Evolutionary conservation across 2,113 vertebrate species (phyloP), one percentile per base, ranked within the genome.

Genomic region (Microcebus tavaratra): DNA sequence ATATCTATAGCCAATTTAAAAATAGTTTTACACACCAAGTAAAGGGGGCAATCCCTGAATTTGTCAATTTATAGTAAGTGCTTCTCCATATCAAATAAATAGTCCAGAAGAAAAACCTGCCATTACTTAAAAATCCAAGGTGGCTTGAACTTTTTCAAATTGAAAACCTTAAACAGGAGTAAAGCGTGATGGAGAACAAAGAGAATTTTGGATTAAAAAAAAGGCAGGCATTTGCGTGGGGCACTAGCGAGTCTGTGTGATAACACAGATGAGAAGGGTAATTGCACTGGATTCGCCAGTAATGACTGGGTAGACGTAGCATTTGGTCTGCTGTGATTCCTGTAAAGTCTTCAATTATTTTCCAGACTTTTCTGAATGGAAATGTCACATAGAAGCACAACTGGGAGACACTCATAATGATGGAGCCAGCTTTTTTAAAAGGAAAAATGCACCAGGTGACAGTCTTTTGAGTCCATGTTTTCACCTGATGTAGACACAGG

Each of bases 331-430:
- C 29, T 18, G 20, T 84, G 67, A 92, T 73, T 92, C 42, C 68
- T 83, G 23, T 82, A 61, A 79, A 75, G 20, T 65, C 63, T 50
- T 94, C 87, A 48, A 84, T 95, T 90, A 92, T 83, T 95, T 94
- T 82, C 42, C 91, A 90, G 85, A 79, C 81, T 84, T 88, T 94
- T 83, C 90, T 90, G 79, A 96, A 86, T 78, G 61, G 31, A 97
- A 91, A 90, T 90, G 36, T 79, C 50, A 48, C 68, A 14, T 1
- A 72, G 63, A 31, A 94, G n/a, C 25, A 75, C 57, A 50, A 50
- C 42, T 34, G 36, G 83, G n/a, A 86, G 72, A 86, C 12, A 59
- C 42, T 91, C 50, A 73, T 73, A 59, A 83, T 59, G 39, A 59
- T 39, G 39, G 82, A 85, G 23, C 1, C 50, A 92, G 79, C 23